Conservation (phyloP, 2,797 vertebrate species). For the Bucorvus abyssinicus region DNA sequence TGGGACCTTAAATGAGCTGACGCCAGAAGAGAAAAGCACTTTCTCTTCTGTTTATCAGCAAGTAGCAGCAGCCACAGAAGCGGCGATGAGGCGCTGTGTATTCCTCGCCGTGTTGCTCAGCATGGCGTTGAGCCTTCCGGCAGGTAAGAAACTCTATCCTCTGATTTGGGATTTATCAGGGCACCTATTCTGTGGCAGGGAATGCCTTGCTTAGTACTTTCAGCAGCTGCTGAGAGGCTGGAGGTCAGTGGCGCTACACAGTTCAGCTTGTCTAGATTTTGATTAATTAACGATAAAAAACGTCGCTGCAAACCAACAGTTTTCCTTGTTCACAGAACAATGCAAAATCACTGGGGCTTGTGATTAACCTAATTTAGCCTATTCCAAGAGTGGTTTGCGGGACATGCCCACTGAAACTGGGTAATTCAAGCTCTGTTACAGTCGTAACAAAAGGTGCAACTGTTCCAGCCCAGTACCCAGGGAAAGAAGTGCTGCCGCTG, state of each 20-base stretch:
- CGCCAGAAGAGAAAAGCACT: constrained; percentile 8
- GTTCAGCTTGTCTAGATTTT: not conserved
- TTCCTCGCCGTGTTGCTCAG: not conserved
- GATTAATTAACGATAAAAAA: constrained; percentile 37
- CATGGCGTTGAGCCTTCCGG: not conserved
- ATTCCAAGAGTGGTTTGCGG: not conserved
- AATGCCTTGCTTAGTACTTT: constrained; percentile 17
- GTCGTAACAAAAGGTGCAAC: constrained; percentile 11
- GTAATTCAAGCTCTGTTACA: constrained; percentile 32
- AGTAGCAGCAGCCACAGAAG: constrained; percentile 19
- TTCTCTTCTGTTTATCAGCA: constrained; percentile 26
- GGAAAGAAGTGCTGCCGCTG: not conserved
- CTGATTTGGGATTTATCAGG: constrained; percentile 16
- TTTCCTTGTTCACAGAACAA: not conserved
- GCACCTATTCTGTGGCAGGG: constrained; percentile 16
- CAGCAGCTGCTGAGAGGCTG: not conserved
- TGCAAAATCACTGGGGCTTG: constrained; percentile 25
- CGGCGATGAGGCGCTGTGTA: constrained; percentile 40
- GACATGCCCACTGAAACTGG: not conserved
- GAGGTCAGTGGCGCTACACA: not conserved
- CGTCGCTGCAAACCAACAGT: not conserved
- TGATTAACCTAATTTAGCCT: constrained; percentile 37
- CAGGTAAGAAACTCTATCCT: constrained; percentile 71
- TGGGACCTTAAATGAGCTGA: constrained; percentile 55
- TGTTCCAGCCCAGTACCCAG: not conserved